Evolutionary conservation across 1,140 invertebrate genomes (phyloP).

Genomic region (Drosophila jambulina): DNA sequence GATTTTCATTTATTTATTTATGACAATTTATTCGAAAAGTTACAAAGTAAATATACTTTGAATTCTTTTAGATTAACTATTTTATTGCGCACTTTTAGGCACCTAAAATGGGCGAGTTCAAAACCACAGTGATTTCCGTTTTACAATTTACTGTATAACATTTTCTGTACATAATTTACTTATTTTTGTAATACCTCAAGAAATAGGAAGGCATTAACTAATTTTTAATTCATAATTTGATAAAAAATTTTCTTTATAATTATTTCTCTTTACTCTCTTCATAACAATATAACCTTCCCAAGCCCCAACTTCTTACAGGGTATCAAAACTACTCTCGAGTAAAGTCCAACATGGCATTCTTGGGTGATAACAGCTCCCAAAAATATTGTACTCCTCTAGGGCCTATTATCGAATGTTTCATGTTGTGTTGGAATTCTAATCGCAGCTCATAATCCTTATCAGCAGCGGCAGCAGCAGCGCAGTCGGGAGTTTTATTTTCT

Average conservation of each 20-base stretch:
- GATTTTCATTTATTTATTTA: too few species aligned
- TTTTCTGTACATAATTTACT: neutral
- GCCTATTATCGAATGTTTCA: conserved; percentile 56
- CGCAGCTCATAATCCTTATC: conserved; percentile 54
- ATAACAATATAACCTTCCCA: neutral
- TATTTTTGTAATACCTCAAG: neutral
- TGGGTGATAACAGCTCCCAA: conserved; percentile 43
- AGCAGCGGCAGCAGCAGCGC: conserved; percentile 15
- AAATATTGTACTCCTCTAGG: conserved; percentile 32
- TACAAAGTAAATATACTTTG: too few species aligned
- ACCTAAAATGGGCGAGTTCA: too few species aligned
- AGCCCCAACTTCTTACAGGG: neutral
- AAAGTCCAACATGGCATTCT: conserved; percentile 49
- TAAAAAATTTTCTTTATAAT: neutral
- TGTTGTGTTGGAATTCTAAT: conserved; percentile 47
- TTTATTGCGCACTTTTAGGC: too few species aligned
- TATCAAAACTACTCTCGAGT: conserved; percentile 41
- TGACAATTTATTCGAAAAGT: too few species aligned
- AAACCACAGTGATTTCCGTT: neutral
- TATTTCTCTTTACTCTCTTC: neutral
- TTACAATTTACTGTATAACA: too few species aligned
- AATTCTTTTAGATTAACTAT: too few species aligned
- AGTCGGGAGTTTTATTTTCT: conserved; percentile 6
- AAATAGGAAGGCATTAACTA: neutral
- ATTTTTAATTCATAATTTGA: too few species aligned